Evolutionary conservation across 2,113 vertebrate genomes (phyloP).

Genomic region (Halichoerus grypus): DNA sequence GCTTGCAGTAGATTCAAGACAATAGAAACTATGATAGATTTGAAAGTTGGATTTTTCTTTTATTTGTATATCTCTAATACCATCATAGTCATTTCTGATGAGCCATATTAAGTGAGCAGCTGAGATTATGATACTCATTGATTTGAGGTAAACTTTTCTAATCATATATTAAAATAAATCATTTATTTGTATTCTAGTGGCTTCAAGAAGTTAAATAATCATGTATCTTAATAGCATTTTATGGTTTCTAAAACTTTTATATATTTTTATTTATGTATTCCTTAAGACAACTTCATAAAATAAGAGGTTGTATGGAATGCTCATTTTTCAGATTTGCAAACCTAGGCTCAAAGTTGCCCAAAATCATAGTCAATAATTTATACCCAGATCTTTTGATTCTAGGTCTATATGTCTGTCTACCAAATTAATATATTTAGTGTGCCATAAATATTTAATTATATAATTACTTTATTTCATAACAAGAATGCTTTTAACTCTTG

Average conservation of each 20-base stretch:
- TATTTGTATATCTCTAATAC: background rate
- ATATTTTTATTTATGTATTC: background rate
- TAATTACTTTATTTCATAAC: background rate
- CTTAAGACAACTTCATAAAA: slow-evolving; percentile 1
- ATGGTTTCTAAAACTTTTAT: background rate
- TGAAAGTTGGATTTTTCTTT: background rate
- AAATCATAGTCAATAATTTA: background rate
- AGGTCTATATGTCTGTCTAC: slow-evolving; percentile 4
- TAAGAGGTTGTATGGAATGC: background rate
- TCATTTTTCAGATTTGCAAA: background rate
- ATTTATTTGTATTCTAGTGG: background rate
- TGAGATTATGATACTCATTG: background rate
- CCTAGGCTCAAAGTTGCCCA: background rate
- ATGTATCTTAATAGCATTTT: background rate
- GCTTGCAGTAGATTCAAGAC: background rate
- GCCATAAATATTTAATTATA: slow-evolving; percentile 25
- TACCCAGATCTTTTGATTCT: background rate
- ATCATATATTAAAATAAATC: slow-evolving; percentile 14
- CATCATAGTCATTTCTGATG: slow-evolving; percentile 12
- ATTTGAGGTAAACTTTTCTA: slow-evolving; percentile 17
- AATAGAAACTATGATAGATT: background rate
- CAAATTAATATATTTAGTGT: slow-evolving; percentile 25
- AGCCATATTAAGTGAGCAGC: background rate
- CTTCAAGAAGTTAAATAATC: slow-evolving; percentile 16
- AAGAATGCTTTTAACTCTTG: background rate